Percentiles rank a stretch among this genome's conserved stretches.
Conservation (phyloP, 2,113 vertebrate genomes). For the Sebastes fasciatus region DNA sequence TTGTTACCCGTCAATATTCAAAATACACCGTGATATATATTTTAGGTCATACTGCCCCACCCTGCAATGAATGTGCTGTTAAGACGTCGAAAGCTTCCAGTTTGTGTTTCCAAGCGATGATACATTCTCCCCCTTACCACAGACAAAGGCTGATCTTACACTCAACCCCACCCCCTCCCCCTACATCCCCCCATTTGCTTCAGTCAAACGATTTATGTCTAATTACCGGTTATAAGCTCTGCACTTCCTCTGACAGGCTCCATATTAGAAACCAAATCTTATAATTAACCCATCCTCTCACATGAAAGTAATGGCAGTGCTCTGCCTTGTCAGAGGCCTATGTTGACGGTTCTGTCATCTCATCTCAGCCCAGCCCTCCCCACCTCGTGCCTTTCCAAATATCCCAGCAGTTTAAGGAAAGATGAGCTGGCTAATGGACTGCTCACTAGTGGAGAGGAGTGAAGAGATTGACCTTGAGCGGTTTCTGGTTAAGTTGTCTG, state of each 20-base stretch:
- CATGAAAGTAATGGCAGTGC: slow-evolving; percentile 82
- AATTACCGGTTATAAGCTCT: slow-evolving; percentile 82
- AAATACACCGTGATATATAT: not conserved
- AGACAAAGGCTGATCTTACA: slow-evolving; percentile 53
- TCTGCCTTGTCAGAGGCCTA: slow-evolving; percentile 72
- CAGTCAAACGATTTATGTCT: slow-evolving; percentile 80
- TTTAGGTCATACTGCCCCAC: not conserved
- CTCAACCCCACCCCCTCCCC: slow-evolving; percentile 26
- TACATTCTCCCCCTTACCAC: slow-evolving; percentile 29
- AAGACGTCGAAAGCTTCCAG: not conserved
- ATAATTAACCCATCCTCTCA: slow-evolving; percentile 86
- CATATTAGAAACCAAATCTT: slow-evolving; percentile 82
- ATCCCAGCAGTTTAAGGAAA: slow-evolving; percentile 66
- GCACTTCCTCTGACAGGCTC: slow-evolving; percentile 78
- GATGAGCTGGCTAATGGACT: slow-evolving; percentile 72
- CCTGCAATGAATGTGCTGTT: not conserved
- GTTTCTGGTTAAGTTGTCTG: slow-evolving; percentile 44
- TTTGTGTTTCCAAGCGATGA: slow-evolving; percentile 35
- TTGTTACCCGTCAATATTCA: not conserved
- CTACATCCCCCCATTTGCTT: slow-evolving; percentile 63
- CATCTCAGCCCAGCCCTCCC: slow-evolving; percentile 74
- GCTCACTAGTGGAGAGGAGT: slow-evolving; percentile 42
- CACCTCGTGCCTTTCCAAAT: slow-evolving; percentile 52
- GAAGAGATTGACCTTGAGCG: slow-evolving; percentile 64
- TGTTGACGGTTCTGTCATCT: slow-evolving; percentile 81